Evolutionary conservation across 2,113 vertebrate genomes (phyloP), one percentile per base, ranked within the genome.

Genomic region (Nesogale talazaci): DNA sequence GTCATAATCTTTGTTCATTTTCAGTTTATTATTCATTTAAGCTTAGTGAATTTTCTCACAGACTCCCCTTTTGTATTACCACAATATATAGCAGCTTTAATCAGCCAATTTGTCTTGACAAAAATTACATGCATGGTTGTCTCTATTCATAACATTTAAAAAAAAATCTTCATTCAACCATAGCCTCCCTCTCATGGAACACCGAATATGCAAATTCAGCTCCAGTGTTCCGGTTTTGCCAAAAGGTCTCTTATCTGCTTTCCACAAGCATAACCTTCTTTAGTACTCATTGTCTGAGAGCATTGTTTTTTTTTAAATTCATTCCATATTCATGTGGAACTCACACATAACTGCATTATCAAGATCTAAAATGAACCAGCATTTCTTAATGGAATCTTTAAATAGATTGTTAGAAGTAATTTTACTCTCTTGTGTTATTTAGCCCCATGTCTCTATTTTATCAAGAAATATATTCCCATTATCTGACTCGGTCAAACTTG

Each of bases 1-100:
- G 94, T 96, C n/a, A 92, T 83, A 95, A 94, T 92, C 83, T 94
- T 96, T 97, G 83, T 63, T 95, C 94, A 92, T 96, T 96, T 95
- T 89, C 92, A 92, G 88, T 79, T 86, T 93, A 81, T 78, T 95
- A 93, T 95, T 96, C 89, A 93, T 59, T 83, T 70, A 29, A 92
- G 80, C 56, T 93, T 86, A 92, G 83, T 40, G 93, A 93, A 89
- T 93, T 93, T 97, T 96, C 80, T 94, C 91, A 93, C 84, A 79
- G 82, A 81, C 31, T 83, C 80, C 15, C 65, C 81, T 84, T 96
- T 95, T 95, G 72, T 95, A 11, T 70, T 77, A 92, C 74, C 11
- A 23, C 93, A 96, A 92, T 86, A 95, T 65, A 91, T 94, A 95
- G 75, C 83, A 96, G 86, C 89, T 92, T 78, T 96, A 95, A 95